Evolutionary conservation across 37 sponge, comb jelly and placozoan genomes (phyloP), one percentile per base, ranked within the genome.

Genomic region (Spongilla lacustris): DNA sequence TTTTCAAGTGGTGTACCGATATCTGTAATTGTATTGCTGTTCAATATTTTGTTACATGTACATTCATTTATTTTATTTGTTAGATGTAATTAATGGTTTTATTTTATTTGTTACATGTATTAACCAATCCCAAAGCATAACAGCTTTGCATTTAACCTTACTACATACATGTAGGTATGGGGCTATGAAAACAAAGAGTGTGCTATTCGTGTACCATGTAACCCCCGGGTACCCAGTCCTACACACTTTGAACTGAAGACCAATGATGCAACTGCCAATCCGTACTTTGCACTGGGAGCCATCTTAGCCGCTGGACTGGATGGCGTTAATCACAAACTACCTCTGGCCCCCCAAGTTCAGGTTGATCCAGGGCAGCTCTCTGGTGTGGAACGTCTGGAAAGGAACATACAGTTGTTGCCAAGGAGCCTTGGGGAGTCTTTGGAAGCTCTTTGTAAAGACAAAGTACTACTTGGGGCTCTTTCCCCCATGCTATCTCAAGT

Each of bases 231-330:
- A 26, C 76, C 77, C 27, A 33, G 24, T 29, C 76, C 83, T 26
- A 88, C 83, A 38, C 74, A 88, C 78, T 82, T 88, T 88, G 89
- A 88, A 49, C 21, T 88, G 26, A 82, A 82, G 71, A 74, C 83
- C 17, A 46, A 67, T 23, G 89, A 88, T 74, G 69, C 77, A 13
- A 38, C 67, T 74, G 76, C 77, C 67, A 88, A 88, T 35, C 89
- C 89, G 9, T 88, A 82, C 67, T n/a, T 82, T 13, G 89, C 83
- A 27, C 58, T 88, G 68, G 89, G 83, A 11, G 83, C 83, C 29
- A 17, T 82, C 4, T 76, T 88, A 28, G 83, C 83, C 33, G 77
- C 89, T 35, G 89, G 89, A 50, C 85, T 88, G 75, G 83, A 88
- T 74, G 89, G 89, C 24, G 68, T 88, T 17, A 27, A 76, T 50